Evolutionary conservation across 2,113 vertebrate genomes (phyloP).

Genomic region (Nycticebus coucang): DNA sequence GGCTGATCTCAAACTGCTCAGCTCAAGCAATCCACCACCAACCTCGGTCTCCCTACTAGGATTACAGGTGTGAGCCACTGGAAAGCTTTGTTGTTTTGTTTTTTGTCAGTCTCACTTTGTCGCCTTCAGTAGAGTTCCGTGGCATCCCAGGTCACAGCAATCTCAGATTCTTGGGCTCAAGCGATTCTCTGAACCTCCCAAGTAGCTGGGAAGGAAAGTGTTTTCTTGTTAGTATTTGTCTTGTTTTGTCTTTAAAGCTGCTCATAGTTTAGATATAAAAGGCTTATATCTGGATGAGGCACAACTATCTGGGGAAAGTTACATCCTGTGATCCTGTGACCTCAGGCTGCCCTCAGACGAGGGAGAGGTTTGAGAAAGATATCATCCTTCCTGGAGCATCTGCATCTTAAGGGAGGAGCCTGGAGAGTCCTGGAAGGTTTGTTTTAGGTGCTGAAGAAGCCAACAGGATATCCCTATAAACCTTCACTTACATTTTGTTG

Average conservation of each 20-base stretch:
- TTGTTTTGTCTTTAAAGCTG: background rate
- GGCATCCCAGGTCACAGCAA: no score
- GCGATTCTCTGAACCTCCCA: no score
- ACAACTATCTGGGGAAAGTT: background rate
- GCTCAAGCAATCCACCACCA: no score
- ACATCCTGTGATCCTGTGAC: background rate
- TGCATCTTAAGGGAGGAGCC: background rate
- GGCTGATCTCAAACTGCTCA: no score
- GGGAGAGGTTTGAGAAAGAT: background rate
- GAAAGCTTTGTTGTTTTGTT: no score
- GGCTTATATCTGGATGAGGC: background rate
- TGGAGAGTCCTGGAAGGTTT: background rate
- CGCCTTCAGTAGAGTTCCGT: no score
- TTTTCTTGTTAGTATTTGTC: background rate
- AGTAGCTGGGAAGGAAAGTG: background rate
- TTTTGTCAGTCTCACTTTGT: no score
- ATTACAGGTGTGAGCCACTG: no score
- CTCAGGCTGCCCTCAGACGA: background rate
- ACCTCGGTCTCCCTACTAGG: no score
- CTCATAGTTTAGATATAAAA: background rate
- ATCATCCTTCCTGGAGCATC: background rate
- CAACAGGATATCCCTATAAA: background rate
- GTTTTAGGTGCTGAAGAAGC: background rate
- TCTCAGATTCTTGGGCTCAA: no score
- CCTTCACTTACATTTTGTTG: background rate